Percentiles rank a stretch among this genome's conserved stretches.
Evolutionary conservation across 2,888 invertebrate genomes (phyloP).

Genomic region (Orgyia antiqua): DNA sequence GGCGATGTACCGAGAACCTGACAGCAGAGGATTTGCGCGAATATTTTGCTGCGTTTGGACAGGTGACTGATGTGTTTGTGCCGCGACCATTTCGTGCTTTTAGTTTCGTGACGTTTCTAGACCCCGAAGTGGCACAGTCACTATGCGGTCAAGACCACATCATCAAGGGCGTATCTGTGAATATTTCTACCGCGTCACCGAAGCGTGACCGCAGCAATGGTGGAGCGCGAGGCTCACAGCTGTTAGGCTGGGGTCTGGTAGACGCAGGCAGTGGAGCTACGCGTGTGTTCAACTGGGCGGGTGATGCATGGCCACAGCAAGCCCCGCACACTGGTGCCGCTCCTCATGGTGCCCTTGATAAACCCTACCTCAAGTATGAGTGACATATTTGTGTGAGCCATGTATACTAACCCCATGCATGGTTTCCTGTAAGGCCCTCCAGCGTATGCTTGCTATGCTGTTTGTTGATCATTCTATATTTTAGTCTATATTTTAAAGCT

Average conservation of each 20-base stretch:
- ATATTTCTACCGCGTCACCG: slow-evolving; percentile 92
- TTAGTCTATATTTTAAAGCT: too few relatives aligned
- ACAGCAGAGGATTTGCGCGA: slow-evolving; percentile 87
- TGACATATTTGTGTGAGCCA: slow-evolving; percentile 35
- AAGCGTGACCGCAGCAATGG: slow-evolving; percentile 78
- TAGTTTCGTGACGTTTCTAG: slow-evolving; percentile 90
- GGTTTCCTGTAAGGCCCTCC: slow-evolving; percentile 7
- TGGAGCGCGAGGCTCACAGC: slow-evolving; percentile 16
- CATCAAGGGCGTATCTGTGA: slow-evolving; percentile 90
- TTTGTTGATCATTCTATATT: slow-evolving; percentile 64
- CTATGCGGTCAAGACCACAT: slow-evolving; percentile 91
- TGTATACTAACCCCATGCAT: slow-evolving; percentile 2
- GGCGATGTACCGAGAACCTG: slow-evolving; percentile 89
- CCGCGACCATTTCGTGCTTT: slow-evolving; percentile 91
- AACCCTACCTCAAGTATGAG: slow-evolving; percentile 73
- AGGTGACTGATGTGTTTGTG: slow-evolving; percentile 91
- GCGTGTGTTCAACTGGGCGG: slow-evolving; percentile 41
- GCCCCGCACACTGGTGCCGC: slow-evolving; percentile 27
- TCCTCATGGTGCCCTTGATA: slow-evolving; percentile 39
- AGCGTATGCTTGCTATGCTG: slow-evolving; percentile 20
- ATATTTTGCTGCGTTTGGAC: slow-evolving; percentile 88
- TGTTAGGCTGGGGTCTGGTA: slow-evolving; percentile 55
- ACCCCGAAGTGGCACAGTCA: slow-evolving; percentile 87
- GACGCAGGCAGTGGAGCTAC: slow-evolving; percentile 38
- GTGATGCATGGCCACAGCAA: slow-evolving; percentile 39